These are phyloP conservation scores for Mamestra configurata DNA, from an alignment of 1,140 invertebrate genomes.

Conservation along the genomic window DNA sequence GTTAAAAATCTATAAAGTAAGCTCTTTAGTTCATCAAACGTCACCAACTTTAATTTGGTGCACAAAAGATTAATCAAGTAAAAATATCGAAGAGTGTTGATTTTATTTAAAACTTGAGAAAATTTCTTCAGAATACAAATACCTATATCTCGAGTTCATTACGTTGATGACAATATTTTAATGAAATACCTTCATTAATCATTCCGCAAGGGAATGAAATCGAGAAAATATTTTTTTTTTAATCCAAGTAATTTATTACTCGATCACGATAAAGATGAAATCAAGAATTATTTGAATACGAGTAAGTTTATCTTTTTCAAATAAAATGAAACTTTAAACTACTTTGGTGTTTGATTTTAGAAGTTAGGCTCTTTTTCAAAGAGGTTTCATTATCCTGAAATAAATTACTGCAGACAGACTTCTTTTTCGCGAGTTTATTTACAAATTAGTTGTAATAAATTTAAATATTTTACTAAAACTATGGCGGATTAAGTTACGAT, in stretches of 20 bases:
- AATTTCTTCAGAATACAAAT: not conserved
- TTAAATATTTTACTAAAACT: too few relatives aligned
- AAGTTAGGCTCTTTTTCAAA: not conserved
- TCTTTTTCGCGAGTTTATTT: too few relatives aligned
- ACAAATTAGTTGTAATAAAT: too few relatives aligned
- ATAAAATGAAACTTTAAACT: not conserved
- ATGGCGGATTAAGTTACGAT: too few relatives aligned
- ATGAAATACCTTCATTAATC: slow-evolving; percentile 17
- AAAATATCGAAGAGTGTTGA: too few relatives aligned
- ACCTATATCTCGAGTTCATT: not conserved
- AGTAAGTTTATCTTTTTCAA: not conserved
- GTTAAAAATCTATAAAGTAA: too few relatives aligned
- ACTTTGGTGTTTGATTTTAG: not conserved
- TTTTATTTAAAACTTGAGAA: not conserved
- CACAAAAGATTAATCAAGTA: not conserved
- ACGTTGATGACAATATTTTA: slow-evolving; percentile 28
- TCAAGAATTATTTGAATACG: not conserved
- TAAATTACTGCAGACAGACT: too few relatives aligned
- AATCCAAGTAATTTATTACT: not conserved
- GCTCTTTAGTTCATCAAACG: too few relatives aligned
- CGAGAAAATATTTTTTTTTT: slow-evolving; percentile 21
- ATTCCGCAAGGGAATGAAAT: slow-evolving; percentile 11
- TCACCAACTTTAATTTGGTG: too few relatives aligned
- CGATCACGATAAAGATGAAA: not conserved
- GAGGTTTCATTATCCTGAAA: slow-evolving; percentile 2